A percentile compares a stretch with the other conserved stretches of the same genome.
Evolutionary conservation across 1,140 invertebrate genomes (phyloP).

Genomic region (Drosophila eugracilis): DNA sequence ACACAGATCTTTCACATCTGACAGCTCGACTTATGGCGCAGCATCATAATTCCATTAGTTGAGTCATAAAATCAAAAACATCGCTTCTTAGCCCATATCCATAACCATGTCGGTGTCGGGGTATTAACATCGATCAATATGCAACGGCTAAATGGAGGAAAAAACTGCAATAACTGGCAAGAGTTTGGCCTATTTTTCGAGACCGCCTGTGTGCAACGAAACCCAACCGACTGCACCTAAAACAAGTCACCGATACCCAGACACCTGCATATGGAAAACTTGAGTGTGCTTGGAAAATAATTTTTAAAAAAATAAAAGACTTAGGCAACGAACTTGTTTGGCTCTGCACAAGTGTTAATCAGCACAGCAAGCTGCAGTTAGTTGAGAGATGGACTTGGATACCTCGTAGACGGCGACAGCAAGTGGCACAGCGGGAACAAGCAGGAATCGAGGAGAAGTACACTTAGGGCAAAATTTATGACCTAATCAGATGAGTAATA

Average conservation of each 20-base stretch:
- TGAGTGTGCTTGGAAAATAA: slow-evolving; percentile 53
- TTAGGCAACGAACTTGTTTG: slow-evolving; percentile 82
- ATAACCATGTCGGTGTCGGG: slow-evolving; percentile 20
- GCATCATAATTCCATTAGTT: slow-evolving; percentile 42
- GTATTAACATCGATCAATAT: slow-evolving; percentile 33
- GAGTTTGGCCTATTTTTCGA: slow-evolving; percentile 71
- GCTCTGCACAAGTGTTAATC: slow-evolving; percentile 70
- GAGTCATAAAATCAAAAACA: slow-evolving; percentile 33
- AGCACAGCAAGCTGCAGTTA: slow-evolving; percentile 70
- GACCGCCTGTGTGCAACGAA: slow-evolving; percentile 20
- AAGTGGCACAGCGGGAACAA: slow-evolving; percentile 38
- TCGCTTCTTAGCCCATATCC: slow-evolving; percentile 33
- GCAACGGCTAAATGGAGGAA: slow-evolving; percentile 40
- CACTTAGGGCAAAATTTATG: neutral
- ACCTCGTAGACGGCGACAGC: slow-evolving; percentile 1
- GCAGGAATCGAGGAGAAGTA: slow-evolving; percentile 10
- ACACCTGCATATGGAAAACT: slow-evolving; percentile 53
- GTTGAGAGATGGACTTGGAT: slow-evolving; percentile 54
- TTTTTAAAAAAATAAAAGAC: slow-evolving; percentile 72
- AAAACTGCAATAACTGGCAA: slow-evolving; percentile 52
- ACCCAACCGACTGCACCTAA: slow-evolving; percentile 43
- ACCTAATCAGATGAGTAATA: neutral
- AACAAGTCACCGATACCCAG: slow-evolving; percentile 43
- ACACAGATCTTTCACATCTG: slow-evolving; percentile 2
- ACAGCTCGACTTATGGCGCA: slow-evolving; percentile 16